Percentiles rank a stretch among this genome's conserved stretches.
Evolutionary conservation across 2,888 invertebrate genomes (phyloP).

Genomic region (Tiphia femorata): DNA sequence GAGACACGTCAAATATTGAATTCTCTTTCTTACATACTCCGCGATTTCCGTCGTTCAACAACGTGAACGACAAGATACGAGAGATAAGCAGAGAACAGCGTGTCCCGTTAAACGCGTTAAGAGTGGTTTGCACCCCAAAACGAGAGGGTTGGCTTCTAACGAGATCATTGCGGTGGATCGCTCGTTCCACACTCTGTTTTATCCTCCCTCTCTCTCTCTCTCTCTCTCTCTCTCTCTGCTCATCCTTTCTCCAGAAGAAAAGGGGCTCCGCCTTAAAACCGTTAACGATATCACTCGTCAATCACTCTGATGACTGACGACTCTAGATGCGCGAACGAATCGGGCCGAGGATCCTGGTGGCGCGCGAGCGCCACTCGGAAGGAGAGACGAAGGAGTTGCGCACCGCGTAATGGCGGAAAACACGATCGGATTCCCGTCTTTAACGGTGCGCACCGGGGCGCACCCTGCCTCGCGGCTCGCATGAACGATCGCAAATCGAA

Average conservation of each 20-base stretch:
- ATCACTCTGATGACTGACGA: constrained; percentile 63
- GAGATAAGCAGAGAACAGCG: not conserved
- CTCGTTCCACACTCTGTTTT: constrained; percentile 49
- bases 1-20: constrained; percentile 1
- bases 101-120: constrained; percentile 1
- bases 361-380: no score
- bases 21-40: no score
- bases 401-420: constrained; percentile 48
- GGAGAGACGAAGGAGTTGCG: constrained; percentile 37
- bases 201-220: no score
- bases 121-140: constrained; percentile 8
- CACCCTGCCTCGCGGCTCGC: constrained; percentile 46
- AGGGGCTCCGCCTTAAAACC: constrained; percentile 46
- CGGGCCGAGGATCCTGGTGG: constrained; percentile 17
- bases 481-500: constrained; percentile 57
- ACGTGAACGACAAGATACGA: no score
- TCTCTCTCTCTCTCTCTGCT: no score
- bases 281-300: constrained; percentile 67
- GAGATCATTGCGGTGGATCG: constrained; percentile 61
- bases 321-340: constrained; percentile 38
- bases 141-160: constrained; percentile 51
- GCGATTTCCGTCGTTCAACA: no score
- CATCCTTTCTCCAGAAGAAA: no score
- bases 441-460: constrained; percentile 42
- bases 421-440: constrained; percentile 50